Conservation (phyloP, 2,797 vertebrate genomes). For the Sphaeramia orbicularis region DNA sequence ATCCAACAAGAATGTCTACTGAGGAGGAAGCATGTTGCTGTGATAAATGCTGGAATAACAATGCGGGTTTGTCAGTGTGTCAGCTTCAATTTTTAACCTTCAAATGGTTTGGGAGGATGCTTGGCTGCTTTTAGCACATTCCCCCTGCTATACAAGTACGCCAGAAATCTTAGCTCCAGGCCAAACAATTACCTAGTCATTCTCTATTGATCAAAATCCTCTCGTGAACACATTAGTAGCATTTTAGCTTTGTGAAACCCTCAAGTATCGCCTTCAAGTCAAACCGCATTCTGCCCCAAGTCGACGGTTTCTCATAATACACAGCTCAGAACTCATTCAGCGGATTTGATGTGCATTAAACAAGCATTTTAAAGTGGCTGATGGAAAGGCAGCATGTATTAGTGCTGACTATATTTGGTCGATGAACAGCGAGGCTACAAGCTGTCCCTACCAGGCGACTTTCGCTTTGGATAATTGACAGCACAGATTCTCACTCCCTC, state of each 20-base stretch:
- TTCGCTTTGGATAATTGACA: constrained; percentile 73
- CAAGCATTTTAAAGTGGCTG: constrained; percentile 28
- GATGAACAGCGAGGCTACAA: constrained; percentile 54
- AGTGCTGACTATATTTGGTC: constrained; percentile 61
- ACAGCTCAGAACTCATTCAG: constrained; percentile 16
- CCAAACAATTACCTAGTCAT: constrained; percentile 51
- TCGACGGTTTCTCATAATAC: constrained; percentile 1
- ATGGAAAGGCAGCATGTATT: constrained; percentile 44
- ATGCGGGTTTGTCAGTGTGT: constrained; percentile 29
- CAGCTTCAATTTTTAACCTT: constrained; percentile 43
- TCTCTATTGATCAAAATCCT: constrained; percentile 54
- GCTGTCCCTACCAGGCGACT: constrained; percentile 68
- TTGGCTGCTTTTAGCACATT: constrained; percentile 28
- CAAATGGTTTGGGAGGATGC: constrained; percentile 16
- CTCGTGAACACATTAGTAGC: constrained; percentile 20
- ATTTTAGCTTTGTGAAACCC: constrained; percentile 8
- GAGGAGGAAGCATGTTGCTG: constrained; percentile 25
- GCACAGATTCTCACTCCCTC: constrained; percentile 71
- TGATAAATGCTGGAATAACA: constrained; percentile 40
- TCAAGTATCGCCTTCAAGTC: constrained; percentile 6
- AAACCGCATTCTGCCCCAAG: constrained; percentile 7
- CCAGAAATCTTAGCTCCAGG: constrained; percentile 42
- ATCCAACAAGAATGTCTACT: constrained; percentile 28
- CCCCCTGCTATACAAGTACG: constrained; percentile 18
- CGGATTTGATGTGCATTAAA: constrained; percentile 41